phyloP scores from a whole-genome alignment of 2,113 vertebrate species.

The Pipa parva region DNA sequence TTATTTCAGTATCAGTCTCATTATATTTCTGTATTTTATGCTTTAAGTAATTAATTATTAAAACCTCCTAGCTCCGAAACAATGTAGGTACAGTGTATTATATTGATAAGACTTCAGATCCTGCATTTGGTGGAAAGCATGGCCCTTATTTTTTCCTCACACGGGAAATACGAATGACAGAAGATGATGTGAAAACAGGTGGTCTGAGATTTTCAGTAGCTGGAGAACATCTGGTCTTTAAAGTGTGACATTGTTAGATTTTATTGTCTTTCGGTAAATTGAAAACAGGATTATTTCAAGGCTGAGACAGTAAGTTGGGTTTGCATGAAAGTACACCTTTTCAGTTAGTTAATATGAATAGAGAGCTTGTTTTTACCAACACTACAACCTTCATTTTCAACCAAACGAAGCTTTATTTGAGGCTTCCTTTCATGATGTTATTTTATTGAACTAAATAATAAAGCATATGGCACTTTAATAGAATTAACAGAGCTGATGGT shows the following conservation, averaged over 20 bases:
- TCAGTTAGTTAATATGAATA: conserved; percentile 3
- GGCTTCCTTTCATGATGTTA: not conserved
- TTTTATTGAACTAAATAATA: not conserved
- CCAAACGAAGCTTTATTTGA: not conserved
- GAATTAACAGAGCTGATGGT: no score
- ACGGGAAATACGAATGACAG: conserved; percentile 58
- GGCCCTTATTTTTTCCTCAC: conserved; percentile 45
- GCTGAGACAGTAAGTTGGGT: conserved; percentile 32
- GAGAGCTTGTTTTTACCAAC: conserved; percentile 1
- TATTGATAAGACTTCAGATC: no score
- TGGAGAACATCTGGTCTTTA: conserved; percentile 63
- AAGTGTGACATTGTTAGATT: conserved; percentile 50
- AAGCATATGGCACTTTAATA: not conserved
- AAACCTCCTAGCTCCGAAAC: no score
- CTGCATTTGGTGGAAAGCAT: no score
- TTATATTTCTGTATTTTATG: no score
- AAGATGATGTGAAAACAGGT: conserved; percentile 64
- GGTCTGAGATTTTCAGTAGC: conserved; percentile 57
- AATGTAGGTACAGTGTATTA: no score
- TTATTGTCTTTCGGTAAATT: conserved; percentile 40
- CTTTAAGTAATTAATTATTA: no score
- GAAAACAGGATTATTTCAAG: conserved; percentile 41
- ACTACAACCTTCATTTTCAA: conserved; percentile 6
- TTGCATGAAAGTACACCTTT: conserved; percentile 36
- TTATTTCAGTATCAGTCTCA: no score